Evolutionary conservation across 2,797 vertebrate genomes (phyloP).

Genomic region (Molothrus ater): DNA sequence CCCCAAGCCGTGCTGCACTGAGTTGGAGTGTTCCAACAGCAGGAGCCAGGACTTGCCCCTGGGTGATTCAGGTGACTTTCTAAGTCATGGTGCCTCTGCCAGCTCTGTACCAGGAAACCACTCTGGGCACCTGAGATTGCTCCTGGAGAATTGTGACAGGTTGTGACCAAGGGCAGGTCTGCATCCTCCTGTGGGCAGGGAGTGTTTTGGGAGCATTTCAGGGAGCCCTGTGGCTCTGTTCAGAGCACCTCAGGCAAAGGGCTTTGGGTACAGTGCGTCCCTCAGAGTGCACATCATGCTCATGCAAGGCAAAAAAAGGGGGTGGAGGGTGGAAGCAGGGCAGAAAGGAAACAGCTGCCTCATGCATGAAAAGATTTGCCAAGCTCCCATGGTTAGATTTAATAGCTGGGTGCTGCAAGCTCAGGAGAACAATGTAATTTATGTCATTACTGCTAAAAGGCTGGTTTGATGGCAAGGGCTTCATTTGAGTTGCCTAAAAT

Average conservation of each 20-base stretch:
- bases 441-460: constrained; percentile 71
- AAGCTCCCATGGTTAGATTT: constrained; percentile 71
- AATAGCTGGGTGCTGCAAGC: constrained; percentile 74
- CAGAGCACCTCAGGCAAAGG: not conserved
- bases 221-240: not conserved
- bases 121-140: not conserved
- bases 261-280: not conserved
- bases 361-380: constrained; percentile 63
- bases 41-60: not conserved
- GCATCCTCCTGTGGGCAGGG: fast-evolving
- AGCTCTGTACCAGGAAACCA: not conserved
- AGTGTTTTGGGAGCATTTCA: not conserved
- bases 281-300: not conserved
- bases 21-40: fast-evolving
- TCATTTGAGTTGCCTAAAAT: constrained; percentile 62
- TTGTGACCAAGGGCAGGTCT: not conserved
- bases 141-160: not conserved
- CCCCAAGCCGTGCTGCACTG: fast-evolving
- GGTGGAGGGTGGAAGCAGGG: not conserved
- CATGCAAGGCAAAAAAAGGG: not conserved
- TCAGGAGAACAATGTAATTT: constrained; percentile 76
- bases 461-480: constrained; percentile 62
- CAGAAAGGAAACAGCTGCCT: constrained; percentile 72
- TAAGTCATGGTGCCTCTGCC: not conserved
- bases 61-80: not conserved